phyloP scores from a whole-genome alignment of 92 coral and sea anemone genomes.

The Hydrozoanthus gracilis region DNA sequence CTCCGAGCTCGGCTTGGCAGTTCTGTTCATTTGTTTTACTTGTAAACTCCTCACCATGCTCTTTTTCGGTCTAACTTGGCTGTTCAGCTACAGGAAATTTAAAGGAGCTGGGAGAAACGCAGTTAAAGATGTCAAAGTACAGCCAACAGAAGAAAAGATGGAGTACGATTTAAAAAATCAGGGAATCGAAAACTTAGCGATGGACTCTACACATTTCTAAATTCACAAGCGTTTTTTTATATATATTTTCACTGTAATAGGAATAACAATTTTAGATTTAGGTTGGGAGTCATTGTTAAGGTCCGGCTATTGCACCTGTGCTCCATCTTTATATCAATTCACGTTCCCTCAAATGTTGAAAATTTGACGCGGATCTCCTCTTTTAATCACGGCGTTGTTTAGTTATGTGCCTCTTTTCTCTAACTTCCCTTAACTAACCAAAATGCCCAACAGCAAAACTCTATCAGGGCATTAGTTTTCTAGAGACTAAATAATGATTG shows the following conservation, averaged over 20 bases:
- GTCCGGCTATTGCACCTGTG: too few relatives aligned
- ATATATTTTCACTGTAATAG: not conserved
- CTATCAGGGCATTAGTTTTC: too few relatives aligned
- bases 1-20: conserved; percentile 41
- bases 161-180: not conserved
- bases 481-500: too few relatives aligned
- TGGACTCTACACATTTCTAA: conserved; percentile 39
- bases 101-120: conserved; percentile 24
- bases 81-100: conserved; percentile 56
- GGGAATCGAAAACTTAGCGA: conserved; percentile 36
- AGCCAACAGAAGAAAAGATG: not conserved
- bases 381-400: too few relatives aligned
- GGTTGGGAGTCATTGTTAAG: too few relatives aligned
- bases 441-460: too few relatives aligned
- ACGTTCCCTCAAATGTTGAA: too few relatives aligned
- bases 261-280: too few relatives aligned
- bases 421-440: too few relatives aligned
- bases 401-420: too few relatives aligned
- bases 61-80: conserved; percentile 53
- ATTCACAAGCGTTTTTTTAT: not conserved
- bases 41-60: conserved; percentile 45
- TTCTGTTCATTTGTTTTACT: conserved; percentile 25
- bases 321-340: too few relatives aligned
- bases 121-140: conserved; percentile 25
- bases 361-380: too few relatives aligned